Base-by-base conservation (phyloP, 2,113 vertebrate genomes). In the Prunella himalayana region DNA sequence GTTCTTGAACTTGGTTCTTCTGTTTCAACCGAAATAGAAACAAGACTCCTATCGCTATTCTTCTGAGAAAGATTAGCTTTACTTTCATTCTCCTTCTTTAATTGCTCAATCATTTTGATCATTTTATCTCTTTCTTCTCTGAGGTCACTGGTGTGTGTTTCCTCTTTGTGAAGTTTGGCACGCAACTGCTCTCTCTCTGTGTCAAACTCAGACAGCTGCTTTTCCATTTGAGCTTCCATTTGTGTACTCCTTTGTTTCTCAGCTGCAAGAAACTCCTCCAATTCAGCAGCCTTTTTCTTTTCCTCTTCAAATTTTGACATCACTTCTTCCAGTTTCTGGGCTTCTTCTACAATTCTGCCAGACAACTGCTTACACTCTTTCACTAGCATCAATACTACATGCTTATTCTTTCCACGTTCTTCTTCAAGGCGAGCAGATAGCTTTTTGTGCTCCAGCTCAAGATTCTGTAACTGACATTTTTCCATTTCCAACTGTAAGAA, bases 301-400 rank as follows among this genome's bases (percentile, higher is more conserved):
- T 99, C 99, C 95, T 99, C 98, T 71, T 99, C 99, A 80, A 99
- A 97, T 39, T 98, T 98, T 64, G 97, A 97, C 93, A 98, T 98
- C 5, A 99, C 95, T 75, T 99, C 99, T 60, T 99, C 99, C 18
- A 99, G 97, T 88, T 98, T 99, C 97, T 99, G 99, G 20, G 98
- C 98, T 97, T 99, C 99, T 95, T 99, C 99, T 7, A 99, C 97
- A 81, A 99, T 98, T 75, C 98, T 99, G 25, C 98, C 98, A 6
- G 99, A 99, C 31, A 99, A 98, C 97, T 99, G 99, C 88, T 99
- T 99, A 91, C 99, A 99, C 95, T 99, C 99, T 37, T 99, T 99
- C 73, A 99, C 99, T 68, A 99, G 97, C 98, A 99, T 99, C 97
- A 99, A 98, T 24, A 99, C 99, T 45, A 99, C 98, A 15, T 99